Percentiles rank a stretch among this genome's conserved stretches.
These are phyloP conservation scores for Pachydiplax longipennis DNA, from an alignment of 2,888 invertebrate genomes.

Conservation along the genomic window DNA sequence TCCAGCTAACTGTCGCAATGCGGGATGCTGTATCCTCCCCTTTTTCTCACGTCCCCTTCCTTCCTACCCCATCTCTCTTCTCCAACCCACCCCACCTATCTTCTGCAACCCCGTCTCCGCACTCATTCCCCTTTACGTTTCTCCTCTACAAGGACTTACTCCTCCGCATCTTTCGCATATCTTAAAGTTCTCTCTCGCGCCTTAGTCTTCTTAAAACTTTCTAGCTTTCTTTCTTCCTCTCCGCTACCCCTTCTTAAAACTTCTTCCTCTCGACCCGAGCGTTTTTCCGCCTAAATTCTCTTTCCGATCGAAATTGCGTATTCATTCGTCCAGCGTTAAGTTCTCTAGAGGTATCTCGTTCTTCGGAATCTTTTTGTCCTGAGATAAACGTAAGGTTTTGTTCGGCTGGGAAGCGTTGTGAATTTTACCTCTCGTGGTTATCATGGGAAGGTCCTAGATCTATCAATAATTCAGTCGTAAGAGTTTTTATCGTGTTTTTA, in stretches of 20 bases:
- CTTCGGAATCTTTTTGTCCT: too few relatives aligned
- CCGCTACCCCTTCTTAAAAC: background rate
- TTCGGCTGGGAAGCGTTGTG: too few relatives aligned
- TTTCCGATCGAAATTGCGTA: too few relatives aligned
- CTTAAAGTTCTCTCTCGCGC: background rate
- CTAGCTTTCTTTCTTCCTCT: background rate
- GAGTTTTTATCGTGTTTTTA: too few relatives aligned
- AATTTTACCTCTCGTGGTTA: too few relatives aligned
- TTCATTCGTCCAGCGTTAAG: too few relatives aligned
- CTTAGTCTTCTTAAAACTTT: background rate
- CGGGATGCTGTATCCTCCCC: conserved; percentile 41
- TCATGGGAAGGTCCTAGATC: too few relatives aligned
- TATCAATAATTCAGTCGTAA: too few relatives aligned
- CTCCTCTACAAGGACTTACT: background rate
- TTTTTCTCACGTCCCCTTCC: background rate
- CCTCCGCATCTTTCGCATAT: background rate
- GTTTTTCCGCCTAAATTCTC: background rate
- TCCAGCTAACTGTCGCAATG: conserved; percentile 44
- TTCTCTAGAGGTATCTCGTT: too few relatives aligned
- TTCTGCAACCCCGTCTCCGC: background rate
- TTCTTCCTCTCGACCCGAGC: background rate
- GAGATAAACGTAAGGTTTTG: too few relatives aligned
- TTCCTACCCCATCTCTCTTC: background rate
- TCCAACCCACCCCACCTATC: background rate
- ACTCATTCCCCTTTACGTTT: background rate